Evolutionary conservation across 2,888 invertebrate species (phyloP).

Genomic region (Meganola albula): DNA sequence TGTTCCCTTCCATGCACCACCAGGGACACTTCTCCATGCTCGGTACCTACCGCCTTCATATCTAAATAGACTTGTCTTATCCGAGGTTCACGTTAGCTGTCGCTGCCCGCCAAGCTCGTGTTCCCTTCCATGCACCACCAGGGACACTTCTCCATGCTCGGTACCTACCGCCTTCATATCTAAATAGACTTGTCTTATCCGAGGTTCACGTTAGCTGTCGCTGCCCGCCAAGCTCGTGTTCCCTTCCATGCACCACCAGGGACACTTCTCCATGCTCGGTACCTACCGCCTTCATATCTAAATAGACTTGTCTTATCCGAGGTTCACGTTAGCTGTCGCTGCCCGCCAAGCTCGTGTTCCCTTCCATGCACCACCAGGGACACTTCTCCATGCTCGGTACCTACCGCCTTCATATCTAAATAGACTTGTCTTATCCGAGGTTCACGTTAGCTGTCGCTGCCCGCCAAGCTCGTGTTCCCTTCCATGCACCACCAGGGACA

Average conservation of each 20-base stretch:
- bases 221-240: conserved; percentile 97
- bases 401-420: no score
- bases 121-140: conserved; percentile 97
- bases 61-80: no score
- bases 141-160: conserved; percentile 94
- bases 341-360: conserved; percentile 97
- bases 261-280: conserved; percentile 96
- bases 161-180: no score
- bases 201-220: conserved; percentile 95
- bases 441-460: conserved; percentile 95
- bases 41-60: no score
- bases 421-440: conserved; percentile 92
- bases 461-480: conserved; percentile 97
- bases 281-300: no score
- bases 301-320: no score
- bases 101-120: conserved; percentile 95
- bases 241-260: conserved; percentile 96
- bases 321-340: conserved; percentile 96
- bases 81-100: conserved; percentile 94
- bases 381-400: conserved; percentile 94
- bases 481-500: conserved; percentile 97
- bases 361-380: conserved; percentile 95
- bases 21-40: conserved; percentile 97
- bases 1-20: conserved; percentile 98
- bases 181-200: no score